Conservation (phyloP, 2,797 vertebrate species). For the Sebastes trivittatus region DNA sequence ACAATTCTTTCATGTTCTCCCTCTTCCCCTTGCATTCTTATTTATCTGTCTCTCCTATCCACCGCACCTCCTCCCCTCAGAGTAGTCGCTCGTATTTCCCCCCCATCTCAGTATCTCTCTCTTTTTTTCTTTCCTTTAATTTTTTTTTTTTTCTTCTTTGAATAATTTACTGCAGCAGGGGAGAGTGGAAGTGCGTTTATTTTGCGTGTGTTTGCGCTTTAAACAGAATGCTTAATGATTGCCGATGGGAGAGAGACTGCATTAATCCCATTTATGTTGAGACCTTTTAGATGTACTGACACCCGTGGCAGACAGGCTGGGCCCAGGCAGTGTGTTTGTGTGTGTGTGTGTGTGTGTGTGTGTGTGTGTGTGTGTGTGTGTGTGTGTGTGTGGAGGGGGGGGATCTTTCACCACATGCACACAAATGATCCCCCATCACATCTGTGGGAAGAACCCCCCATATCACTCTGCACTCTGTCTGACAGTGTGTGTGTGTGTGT, state of each 20-base stretch:
- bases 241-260: slow-evolving; percentile 83
- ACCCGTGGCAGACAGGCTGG: slow-evolving; percentile 79
- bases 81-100: slow-evolving; percentile 28
- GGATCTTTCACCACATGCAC: slow-evolving; percentile 55
- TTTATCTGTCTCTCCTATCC: slow-evolving; percentile 70
- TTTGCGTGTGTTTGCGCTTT: slow-evolving; percentile 84
- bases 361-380: slow-evolving; percentile 21
- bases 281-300: slow-evolving; percentile 86
- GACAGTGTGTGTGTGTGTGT: slow-evolving; percentile 24
- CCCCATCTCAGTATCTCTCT: slow-evolving; percentile 57
- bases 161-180: slow-evolving; percentile 85
- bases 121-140: slow-evolving; percentile 64
- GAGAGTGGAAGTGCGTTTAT: slow-evolving; percentile 82
- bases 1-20: slow-evolving; percentile 67
- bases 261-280: slow-evolving; percentile 87
- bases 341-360: slow-evolving; percentile 35
- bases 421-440: slow-evolving; percentile 71
- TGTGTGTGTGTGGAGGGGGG: slow-evolving; percentile 33
- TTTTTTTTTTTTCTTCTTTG: slow-evolving; percentile 78
- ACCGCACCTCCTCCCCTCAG: slow-evolving; percentile 40
- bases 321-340: slow-evolving; percentile 42
- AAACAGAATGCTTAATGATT: slow-evolving; percentile 88
- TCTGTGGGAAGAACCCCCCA: slow-evolving; percentile 64
- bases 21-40: slow-evolving; percentile 53
- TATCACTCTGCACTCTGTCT: slow-evolving; percentile 55